These are phyloP conservation scores for Diplazon laetatorius DNA, from an alignment of 2,888 invertebrate genomes.

Conservation along the genomic window DNA sequence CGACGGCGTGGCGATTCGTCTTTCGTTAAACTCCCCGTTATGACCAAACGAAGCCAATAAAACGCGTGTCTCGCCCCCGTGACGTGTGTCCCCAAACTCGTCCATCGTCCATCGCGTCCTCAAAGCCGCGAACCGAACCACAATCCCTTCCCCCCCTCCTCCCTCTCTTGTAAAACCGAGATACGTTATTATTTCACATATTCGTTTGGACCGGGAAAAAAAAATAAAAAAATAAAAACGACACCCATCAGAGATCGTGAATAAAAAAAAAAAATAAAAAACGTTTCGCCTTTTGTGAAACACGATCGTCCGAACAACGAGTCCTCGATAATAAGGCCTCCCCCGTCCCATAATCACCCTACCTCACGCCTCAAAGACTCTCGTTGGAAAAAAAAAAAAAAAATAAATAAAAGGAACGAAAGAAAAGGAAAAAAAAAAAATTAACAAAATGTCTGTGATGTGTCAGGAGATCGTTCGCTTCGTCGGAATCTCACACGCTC, in stretches of 20 bases:
- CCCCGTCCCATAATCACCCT: too few relatives aligned
- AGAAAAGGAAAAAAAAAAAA: too few relatives aligned
- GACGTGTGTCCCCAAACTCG: constrained; percentile 5
- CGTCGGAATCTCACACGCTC: background rate
- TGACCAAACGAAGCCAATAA: constrained; percentile 36
- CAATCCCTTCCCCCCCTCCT: constrained; percentile 16
- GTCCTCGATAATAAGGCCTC: constrained; percentile 25
- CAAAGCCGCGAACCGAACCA: background rate
- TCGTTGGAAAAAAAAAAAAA: background rate
- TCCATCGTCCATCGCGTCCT: background rate
- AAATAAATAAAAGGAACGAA: too few relatives aligned
- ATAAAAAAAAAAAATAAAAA: too few relatives aligned
- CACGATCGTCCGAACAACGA: background rate
- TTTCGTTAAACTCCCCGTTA: background rate
- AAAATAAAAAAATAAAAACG: background rate
- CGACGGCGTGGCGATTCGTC: too few relatives aligned
- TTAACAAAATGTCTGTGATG: background rate
- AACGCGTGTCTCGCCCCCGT: constrained; percentile 9
- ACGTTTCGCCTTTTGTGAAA: constrained; percentile 19
- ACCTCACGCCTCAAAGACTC: background rate
- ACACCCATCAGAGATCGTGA: background rate
- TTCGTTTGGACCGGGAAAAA: too few relatives aligned
- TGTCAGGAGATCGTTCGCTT: background rate
- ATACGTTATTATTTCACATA: too few relatives aligned
- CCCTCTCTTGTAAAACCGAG: too few relatives aligned